These are phyloP conservation scores for Mactra quadrangularis DNA, from an alignment of 1,140 invertebrate genomes.

Conservation along the genomic window DNA sequence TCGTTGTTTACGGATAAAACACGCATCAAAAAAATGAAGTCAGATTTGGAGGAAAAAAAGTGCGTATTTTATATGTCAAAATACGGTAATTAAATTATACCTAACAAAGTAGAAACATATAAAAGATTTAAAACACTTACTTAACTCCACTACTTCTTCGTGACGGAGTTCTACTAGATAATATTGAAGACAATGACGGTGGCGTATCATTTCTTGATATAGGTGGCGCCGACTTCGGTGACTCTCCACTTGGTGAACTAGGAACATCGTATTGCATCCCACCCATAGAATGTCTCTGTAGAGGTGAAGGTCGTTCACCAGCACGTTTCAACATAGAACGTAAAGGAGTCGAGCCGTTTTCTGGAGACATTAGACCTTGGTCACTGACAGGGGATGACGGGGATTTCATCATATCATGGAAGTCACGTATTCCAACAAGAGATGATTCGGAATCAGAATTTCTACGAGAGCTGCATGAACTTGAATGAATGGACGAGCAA, in stretches of 20 bases:
- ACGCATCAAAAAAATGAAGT: too few relatives aligned
- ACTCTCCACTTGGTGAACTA: constrained; percentile 57
- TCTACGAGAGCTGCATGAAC: constrained; percentile 75
- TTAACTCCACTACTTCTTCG: constrained; percentile 66
- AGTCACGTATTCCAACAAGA: constrained; percentile 63
- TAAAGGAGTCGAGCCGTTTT: constrained; percentile 64
- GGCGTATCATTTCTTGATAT: constrained; percentile 67
- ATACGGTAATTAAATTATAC: too few relatives aligned
- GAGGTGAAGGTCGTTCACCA: constrained; percentile 70
- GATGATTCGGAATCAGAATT: constrained; percentile 73
- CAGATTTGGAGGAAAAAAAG: too few relatives aligned
- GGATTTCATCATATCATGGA: constrained; percentile 73
- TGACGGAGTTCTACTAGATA: constrained; percentile 59
- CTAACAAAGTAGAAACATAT: background rate
- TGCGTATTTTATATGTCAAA: too few relatives aligned
- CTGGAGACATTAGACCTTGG: constrained; percentile 69
- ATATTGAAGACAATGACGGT: constrained; percentile 61
- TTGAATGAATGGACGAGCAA: constrained; percentile 78
- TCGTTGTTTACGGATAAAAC: too few relatives aligned
- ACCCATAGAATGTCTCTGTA: constrained; percentile 68
- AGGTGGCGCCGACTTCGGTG: constrained; percentile 69
- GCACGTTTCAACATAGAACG: constrained; percentile 70
- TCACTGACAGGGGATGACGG: constrained; percentile 71
- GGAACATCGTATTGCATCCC: constrained; percentile 63
- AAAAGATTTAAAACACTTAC: constrained; percentile 27